Conservation (phyloP, 1,140 invertebrate genomes). For the Eupeodes corollae region DNA sequence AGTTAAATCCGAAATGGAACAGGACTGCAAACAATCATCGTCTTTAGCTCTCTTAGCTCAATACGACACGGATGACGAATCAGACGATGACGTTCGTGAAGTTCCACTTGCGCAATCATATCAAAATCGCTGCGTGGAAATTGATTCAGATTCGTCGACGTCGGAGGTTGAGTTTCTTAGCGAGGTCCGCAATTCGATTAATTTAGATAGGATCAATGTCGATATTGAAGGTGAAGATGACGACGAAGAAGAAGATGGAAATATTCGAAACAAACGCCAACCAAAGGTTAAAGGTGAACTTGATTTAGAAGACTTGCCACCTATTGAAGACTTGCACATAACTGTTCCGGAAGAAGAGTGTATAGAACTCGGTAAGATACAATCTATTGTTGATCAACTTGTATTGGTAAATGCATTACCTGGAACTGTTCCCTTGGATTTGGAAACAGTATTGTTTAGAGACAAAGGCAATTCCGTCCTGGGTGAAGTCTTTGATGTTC, state of each 20-base stretch:
- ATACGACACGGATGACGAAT: conserved; percentile 22
- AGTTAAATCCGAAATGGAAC: neutral
- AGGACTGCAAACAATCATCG: neutral
- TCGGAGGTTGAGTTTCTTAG: conserved; percentile 26
- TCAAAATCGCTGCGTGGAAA: conserved; percentile 16
- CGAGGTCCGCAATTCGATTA: conserved; percentile 20
- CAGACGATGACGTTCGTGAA: conserved; percentile 8
- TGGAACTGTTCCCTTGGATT: conserved; percentile 61
- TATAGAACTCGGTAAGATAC: conserved; percentile 59
- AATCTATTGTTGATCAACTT: conserved; percentile 57
- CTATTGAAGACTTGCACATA: conserved; percentile 72
- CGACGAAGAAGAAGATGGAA: conserved; percentile 13
- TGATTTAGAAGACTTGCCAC: conserved; percentile 58
- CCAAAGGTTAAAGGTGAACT: conserved; percentile 28
- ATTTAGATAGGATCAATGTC: conserved; percentile 14
- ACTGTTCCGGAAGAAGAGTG: conserved; percentile 63
- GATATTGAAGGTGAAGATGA: conserved; percentile 28
- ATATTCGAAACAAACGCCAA: conserved; percentile 8
- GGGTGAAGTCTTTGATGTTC: conserved; percentile 80
- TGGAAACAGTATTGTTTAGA: conserved; percentile 74
- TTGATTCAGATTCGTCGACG: conserved; percentile 14
- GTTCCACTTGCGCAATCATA: neutral
- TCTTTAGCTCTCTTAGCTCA: conserved; percentile 22
- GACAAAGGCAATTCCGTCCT: conserved; percentile 58
- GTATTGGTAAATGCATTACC: conserved; percentile 59